These are phyloP conservation scores for Paracentrotus lividus DNA, from an alignment of 53 echinoderm and acorn worm species.

Conservation along the genomic window DNA sequence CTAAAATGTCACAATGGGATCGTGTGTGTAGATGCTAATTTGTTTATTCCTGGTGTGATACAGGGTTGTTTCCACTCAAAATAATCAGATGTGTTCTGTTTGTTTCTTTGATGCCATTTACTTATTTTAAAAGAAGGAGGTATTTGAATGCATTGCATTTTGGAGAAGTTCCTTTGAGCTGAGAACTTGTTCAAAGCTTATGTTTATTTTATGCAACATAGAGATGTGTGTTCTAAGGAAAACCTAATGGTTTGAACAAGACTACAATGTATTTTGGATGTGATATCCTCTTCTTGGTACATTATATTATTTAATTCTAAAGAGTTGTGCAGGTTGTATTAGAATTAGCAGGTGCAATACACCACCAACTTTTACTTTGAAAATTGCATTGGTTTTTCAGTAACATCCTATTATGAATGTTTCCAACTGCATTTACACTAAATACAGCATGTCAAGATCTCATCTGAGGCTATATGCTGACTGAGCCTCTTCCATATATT, in stretches of 20 bases:
- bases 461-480: too few relatives aligned
- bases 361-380: too few relatives aligned
- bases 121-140: conserved; percentile 3
- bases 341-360: too few relatives aligned
- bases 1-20: neutral
- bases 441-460: too few relatives aligned
- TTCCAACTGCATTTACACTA: too few relatives aligned
- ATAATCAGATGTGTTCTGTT: conserved; percentile 1
- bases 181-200: neutral
- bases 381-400: too few relatives aligned
- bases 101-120: neutral
- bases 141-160: conserved; percentile 11
- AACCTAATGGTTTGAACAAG: neutral
- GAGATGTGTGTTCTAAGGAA: neutral
- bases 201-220: conserved; percentile 6
- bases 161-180: neutral
- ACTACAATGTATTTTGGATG: too few relatives aligned
- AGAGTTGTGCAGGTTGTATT: too few relatives aligned
- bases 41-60: conserved; percentile 12
- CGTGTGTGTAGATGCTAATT: conserved; percentile 34
- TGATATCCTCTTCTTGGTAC: too few relatives aligned
- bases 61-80: conserved; percentile 35
- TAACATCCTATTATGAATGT: too few relatives aligned
- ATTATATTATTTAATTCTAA: too few relatives aligned
- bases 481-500: too few relatives aligned